Base-by-base conservation (phyloP, 1,140 invertebrate genomes). In the Latrodectus geometricus region DNA sequence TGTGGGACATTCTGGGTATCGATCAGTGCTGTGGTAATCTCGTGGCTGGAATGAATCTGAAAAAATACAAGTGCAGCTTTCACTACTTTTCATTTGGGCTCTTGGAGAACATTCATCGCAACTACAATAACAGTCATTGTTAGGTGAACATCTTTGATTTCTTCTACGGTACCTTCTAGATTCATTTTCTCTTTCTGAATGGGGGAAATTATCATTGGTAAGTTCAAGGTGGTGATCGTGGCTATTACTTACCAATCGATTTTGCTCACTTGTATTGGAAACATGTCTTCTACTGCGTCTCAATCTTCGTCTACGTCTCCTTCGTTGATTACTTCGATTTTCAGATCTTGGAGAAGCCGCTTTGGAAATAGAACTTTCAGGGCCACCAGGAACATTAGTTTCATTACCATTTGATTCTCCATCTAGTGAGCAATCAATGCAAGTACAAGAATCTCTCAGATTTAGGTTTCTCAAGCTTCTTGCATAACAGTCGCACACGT, bases 231-330 rank as follows among this genome's bases (percentile, higher is more conserved):
- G 54, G 2, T 14, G 17, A 8, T 14, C 2, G 8, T 14, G 54
- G 54, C 23, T 79, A 23, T 35, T 35, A 35, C 5, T 35, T 35
- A 1, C 35, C 35, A 35, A 35, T 3, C 35, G 35, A 35, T 35
- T 35, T 35, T 35, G 35, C 35, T 35, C 35, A 35, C 48, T 61
- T 79, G 35, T 12, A 9, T 68, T 61, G 56, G 65, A 23, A 49
- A 20, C 77, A 8, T 61, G 77, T 21, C 77, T 79, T 68, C 77
- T 79, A 15, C 70, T 81, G 49, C 68, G 49, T 70, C 66, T 69
- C 66, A 9, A n/a, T 23, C 66, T 69, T n/a, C 14, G 20, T 12
- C 23, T 49, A 35, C 70, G 21, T 9, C 70, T 73, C 4, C 48
- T 73, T 73, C 20, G 15, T 8, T 20, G 35, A 15, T 48, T 54